These are phyloP conservation scores for Caenorhabditis sp. DNA, from an alignment of 2,888 invertebrate genomes.

Conservation along the genomic window DNA sequence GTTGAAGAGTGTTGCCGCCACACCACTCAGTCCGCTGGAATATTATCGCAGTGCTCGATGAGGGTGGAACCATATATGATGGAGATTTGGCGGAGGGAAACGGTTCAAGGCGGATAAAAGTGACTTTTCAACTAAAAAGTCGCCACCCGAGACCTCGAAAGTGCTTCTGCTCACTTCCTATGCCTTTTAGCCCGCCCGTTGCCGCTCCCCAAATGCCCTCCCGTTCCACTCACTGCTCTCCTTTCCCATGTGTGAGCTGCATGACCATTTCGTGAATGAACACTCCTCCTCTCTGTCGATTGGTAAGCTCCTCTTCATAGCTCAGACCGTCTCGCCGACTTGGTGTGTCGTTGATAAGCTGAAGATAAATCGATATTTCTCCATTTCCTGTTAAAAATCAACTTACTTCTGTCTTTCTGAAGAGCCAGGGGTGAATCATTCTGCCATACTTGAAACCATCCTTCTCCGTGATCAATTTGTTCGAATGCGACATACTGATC, in stretches of 20 bases:
- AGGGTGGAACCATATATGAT: conserved; percentile 6
- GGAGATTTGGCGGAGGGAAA: not conserved
- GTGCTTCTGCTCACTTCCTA: not conserved
- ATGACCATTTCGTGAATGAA: conserved; percentile 99
- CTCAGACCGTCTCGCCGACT: conserved; percentile 78
- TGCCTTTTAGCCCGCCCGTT: not conserved
- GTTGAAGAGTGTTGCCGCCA: conserved; percentile 99
- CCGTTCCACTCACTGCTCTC: conserved; percentile 45
- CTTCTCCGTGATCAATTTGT: conserved; percentile 44
- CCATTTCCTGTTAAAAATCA: not conserved
- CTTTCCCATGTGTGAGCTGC: conserved; percentile 80
- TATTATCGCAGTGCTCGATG: conserved; percentile 51
- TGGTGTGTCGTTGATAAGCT: conserved; percentile 47
- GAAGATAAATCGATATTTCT: not conserved
- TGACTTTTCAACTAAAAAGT: too few species aligned
- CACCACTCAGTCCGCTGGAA: conserved; percentile 84
- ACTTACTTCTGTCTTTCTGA: conserved; percentile 35
- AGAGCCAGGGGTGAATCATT: conserved; percentile 48
- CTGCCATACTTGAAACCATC: conserved; percentile 35
- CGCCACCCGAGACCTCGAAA: not conserved
- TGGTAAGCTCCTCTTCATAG: conserved; percentile 92
- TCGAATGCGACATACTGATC: conserved; percentile 49
- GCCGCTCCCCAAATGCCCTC: not conserved
- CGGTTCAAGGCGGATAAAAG: not conserved
- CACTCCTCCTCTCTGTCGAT: conserved; percentile 96